Evolutionary conservation across 2,797 vertebrate species (phyloP).

Genomic region (Arrhamphus sclerolepis): DNA sequence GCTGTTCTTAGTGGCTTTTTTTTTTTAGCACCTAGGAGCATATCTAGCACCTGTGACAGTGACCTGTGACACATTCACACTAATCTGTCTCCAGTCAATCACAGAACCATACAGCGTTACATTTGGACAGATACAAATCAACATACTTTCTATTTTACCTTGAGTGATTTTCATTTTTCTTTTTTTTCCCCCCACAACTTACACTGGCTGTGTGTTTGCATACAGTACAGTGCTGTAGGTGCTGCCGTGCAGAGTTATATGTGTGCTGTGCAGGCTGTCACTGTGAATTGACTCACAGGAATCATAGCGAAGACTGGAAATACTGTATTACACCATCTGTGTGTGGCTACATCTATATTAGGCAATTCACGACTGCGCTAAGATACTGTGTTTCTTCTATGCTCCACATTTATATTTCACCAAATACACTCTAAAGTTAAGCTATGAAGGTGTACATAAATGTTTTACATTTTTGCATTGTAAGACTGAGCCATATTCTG

Average conservation of each 20-base stretch:
- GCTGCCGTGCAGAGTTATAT: conserved; percentile 43
- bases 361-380: conserved; percentile 16
- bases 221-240: conserved; percentile 39
- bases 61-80: neutral
- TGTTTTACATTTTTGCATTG: neutral
- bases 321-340: conserved; percentile 49
- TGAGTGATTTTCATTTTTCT: neutral
- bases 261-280: conserved; percentile 43
- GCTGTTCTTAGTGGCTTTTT: no score
- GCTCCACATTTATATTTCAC: neutral
- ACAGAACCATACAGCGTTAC: neutral
- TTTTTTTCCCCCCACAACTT: no score
- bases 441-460: neutral
- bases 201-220: conserved; percentile 7
- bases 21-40: no score
- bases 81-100: neutral
- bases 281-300: conserved; percentile 52
- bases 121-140: neutral
- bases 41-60: no score
- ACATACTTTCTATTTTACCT: neutral
- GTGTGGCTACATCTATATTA: conserved; percentile 32
- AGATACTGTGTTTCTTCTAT: conserved; percentile 1
- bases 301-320: conserved; percentile 50
- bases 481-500: no score
- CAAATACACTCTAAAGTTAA: neutral